Evolutionary conservation across 2,797 vertebrate species (phyloP).

Genomic region (Danio aesculapii): DNA sequence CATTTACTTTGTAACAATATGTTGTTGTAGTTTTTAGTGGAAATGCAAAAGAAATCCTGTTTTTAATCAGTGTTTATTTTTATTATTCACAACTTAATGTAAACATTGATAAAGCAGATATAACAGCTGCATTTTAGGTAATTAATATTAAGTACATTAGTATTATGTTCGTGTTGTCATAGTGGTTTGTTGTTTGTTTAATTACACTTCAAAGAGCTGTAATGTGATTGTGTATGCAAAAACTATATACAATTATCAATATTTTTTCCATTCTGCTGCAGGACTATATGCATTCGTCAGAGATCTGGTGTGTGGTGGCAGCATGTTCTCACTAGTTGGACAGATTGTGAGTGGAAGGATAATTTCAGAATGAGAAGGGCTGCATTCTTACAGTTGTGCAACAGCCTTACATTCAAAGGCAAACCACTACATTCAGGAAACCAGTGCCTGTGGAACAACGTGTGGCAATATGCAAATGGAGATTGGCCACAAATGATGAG

Average conservation of each 20-base stretch:
- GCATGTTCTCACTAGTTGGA: conserved; percentile 19
- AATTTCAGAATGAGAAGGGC: conserved; percentile 38
- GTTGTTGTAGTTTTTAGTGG: no score
- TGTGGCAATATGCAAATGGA: conserved; percentile 13
- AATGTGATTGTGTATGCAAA: neutral
- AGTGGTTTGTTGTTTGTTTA: neutral
- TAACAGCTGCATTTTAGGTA: neutral
- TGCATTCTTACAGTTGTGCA: conserved; percentile 19
- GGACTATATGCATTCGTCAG: conserved; percentile 16
- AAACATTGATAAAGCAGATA: no score
- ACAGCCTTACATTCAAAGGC: conserved; percentile 22
- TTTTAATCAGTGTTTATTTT: no score
- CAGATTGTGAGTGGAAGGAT: conserved; percentile 17
- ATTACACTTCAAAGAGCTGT: conserved; percentile 17
- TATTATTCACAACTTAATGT: no score
- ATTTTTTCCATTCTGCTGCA: neutral
- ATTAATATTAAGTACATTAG: conserved; percentile 3
- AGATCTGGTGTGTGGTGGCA: conserved; percentile 29
- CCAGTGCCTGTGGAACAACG: conserved; percentile 29
- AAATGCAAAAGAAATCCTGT: no score
- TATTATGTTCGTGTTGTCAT: neutral
- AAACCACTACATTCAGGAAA: conserved; percentile 4
- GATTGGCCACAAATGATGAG: conserved; percentile 41
- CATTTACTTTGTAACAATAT: no score
- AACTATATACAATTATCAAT: conserved; percentile 7